Percentiles rank a stretch among this genome's conserved stretches.
Evolutionary conservation across 2,113 vertebrate species (phyloP).

Genomic region (Neoarius graeffei): DNA sequence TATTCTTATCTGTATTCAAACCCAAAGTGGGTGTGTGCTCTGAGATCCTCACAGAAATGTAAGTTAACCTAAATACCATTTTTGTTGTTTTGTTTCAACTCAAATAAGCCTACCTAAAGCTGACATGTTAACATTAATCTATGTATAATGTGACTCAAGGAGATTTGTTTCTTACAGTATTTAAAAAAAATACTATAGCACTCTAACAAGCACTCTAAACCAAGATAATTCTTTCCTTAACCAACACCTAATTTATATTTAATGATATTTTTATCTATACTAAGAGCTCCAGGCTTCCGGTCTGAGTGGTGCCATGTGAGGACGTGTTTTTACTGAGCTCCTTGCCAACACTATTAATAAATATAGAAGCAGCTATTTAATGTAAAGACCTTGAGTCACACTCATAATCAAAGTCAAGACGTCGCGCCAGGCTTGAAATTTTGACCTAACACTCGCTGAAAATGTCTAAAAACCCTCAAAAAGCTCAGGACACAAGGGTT

Average conservation of each 20-base stretch:
- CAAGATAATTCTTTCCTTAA: background rate
- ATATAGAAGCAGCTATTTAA: too few relatives aligned
- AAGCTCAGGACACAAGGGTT: too few relatives aligned
- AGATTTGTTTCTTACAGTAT: background rate
- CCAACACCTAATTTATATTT: background rate
- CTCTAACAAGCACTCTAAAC: background rate
- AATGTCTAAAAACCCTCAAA: too few relatives aligned
- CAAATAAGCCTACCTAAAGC: background rate
- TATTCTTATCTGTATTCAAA: background rate
- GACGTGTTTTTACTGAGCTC: too few relatives aligned
- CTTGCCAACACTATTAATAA: too few relatives aligned
- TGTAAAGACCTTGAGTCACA: too few relatives aligned
- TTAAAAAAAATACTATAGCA: background rate
- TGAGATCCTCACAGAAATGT: background rate
- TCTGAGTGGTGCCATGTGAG: too few relatives aligned
- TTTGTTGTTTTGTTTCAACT: background rate
- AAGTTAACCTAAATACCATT: background rate
- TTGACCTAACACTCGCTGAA: too few relatives aligned
- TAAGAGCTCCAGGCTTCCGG: rapidly evolving
- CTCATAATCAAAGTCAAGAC: too few relatives aligned
- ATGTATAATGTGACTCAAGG: background rate
- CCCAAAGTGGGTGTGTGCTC: background rate
- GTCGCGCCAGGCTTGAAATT: too few relatives aligned
- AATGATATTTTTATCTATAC: background rate
- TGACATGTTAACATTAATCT: background rate